Percentiles rank a stretch among this genome's conserved stretches.
These are phyloP conservation scores for Cydia splendana DNA, from an alignment of 1,140 invertebrate genomes.

Conservation along the genomic window DNA sequence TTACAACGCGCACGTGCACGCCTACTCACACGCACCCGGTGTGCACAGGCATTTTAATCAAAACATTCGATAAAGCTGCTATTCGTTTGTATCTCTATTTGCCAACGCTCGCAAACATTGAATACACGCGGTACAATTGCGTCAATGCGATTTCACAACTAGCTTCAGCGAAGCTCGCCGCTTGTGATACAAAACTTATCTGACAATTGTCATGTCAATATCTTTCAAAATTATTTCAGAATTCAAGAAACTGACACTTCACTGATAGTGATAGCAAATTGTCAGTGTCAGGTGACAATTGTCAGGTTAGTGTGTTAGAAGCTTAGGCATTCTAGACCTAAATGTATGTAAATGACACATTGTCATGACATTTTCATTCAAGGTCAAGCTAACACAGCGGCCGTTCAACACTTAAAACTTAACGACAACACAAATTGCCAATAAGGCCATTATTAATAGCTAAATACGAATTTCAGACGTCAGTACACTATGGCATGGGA, in stretches of 20 bases:
- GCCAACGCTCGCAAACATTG: slow-evolving; percentile 25
- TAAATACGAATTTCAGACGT: slow-evolving; percentile 48
- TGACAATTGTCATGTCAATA: slow-evolving; percentile 7
- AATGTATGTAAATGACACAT: neutral
- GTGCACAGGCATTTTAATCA: no score
- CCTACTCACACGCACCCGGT: no score
- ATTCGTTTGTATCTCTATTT: slow-evolving; percentile 22
- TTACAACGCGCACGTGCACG: no score
- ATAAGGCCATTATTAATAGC: slow-evolving; percentile 58
- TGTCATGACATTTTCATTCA: neutral
- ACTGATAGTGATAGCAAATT: neutral
- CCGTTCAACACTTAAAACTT: slow-evolving; percentile 49
- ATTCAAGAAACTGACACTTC: neutral
- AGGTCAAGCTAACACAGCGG: neutral
- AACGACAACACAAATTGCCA: slow-evolving; percentile 64
- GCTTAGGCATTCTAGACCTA: neutral
- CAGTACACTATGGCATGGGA: slow-evolving; percentile 56
- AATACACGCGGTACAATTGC: slow-evolving; percentile 22
- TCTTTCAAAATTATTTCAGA: neutral
- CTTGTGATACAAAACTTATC: neutral
- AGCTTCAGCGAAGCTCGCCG: neutral
- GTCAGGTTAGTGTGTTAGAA: neutral
- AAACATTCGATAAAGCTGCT: slow-evolving; percentile 26
- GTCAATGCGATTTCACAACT: slow-evolving; percentile 5
- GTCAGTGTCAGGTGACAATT: neutral